Evolutionary conservation across 2,888 invertebrate genomes (phyloP).

Genomic region (Tachina grossa): DNA sequence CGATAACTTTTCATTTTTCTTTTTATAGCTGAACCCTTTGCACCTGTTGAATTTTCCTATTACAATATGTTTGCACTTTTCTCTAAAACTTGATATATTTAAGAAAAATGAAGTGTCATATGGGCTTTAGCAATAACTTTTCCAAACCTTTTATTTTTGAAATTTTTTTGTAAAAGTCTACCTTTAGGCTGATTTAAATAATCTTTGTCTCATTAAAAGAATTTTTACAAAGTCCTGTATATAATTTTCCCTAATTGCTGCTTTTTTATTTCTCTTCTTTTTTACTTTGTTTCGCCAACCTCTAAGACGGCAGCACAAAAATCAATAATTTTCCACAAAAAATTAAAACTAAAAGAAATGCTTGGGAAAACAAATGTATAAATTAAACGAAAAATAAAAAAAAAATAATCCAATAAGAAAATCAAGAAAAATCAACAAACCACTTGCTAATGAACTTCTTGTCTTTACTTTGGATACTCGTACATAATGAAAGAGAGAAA

Average conservation of each 20-base stretch:
- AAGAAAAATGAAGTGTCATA: too few relatives aligned
- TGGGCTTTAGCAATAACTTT: constrained; percentile 4
- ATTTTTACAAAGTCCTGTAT: not conserved
- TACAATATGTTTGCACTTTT: too few relatives aligned
- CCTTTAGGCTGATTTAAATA: constrained; percentile 36
- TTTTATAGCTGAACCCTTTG: too few relatives aligned
- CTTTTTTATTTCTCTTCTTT: constrained; percentile 1
- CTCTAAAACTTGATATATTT: too few relatives aligned
- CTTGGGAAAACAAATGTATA: constrained; percentile 5
- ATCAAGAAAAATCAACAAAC: constrained; percentile 56
- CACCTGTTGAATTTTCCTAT: too few relatives aligned
- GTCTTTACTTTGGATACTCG: constrained; percentile 35
- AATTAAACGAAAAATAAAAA: not conserved
- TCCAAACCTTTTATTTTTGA: not conserved
- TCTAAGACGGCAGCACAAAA: constrained; percentile 1
- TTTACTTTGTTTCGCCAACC: not conserved
- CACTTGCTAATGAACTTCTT: constrained; percentile 64
- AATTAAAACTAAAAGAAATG: not conserved
- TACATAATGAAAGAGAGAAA: constrained; percentile 45
- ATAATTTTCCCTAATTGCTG: constrained; percentile 30
- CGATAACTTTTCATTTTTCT: too few relatives aligned
- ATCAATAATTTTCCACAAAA: constrained; percentile 40
- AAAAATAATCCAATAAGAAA: constrained; percentile 20
- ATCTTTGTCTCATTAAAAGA: not conserved
- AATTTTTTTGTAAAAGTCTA: not conserved